These are phyloP conservation scores for Masticophis lateralis DNA, from an alignment of 2,797 vertebrate genomes.

Conservation along the genomic window DNA sequence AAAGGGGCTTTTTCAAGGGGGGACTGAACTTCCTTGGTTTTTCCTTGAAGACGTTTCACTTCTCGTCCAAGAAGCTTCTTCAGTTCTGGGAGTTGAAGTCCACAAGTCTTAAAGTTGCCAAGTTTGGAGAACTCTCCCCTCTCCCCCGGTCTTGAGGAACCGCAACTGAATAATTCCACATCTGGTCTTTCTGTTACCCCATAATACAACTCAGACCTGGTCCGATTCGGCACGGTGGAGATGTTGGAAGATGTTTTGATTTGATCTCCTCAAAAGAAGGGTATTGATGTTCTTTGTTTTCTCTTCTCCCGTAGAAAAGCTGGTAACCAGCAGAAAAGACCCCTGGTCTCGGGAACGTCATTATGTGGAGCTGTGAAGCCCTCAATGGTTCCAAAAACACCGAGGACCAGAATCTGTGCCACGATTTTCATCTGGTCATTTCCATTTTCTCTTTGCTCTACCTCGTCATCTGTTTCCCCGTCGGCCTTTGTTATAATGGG, in stretches of 20 bases:
- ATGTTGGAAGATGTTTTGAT: background rate
- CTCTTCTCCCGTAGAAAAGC: constrained; percentile 72
- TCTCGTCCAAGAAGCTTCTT: background rate
- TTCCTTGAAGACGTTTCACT: background rate
- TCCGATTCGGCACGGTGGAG: background rate
- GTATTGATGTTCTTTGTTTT: background rate
- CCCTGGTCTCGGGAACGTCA: constrained; percentile 61
- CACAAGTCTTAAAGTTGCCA: background rate
- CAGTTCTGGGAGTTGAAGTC: background rate
- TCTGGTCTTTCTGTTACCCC: background rate
- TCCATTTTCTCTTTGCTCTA: constrained; percentile 89
- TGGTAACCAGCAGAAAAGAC: constrained; percentile 66
- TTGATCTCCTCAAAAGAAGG: constrained; percentile 26
- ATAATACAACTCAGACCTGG: background rate
- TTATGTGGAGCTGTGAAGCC: constrained; percentile 93
- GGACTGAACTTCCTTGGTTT: background rate
- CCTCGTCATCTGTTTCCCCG: constrained; percentile 89
- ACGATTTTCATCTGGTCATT: constrained; percentile 87
- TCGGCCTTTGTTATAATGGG: constrained; percentile 90
- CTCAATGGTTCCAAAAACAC: constrained; percentile 81
- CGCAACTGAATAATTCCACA: background rate
- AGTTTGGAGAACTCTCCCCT: accelerated
- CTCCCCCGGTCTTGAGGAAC: background rate
- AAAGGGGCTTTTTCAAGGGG: background rate
- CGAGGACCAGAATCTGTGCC: constrained; percentile 83